These are phyloP conservation scores for Podarcis raffonei DNA, from an alignment of 2,113 vertebrate species.

Conservation along the genomic window DNA sequence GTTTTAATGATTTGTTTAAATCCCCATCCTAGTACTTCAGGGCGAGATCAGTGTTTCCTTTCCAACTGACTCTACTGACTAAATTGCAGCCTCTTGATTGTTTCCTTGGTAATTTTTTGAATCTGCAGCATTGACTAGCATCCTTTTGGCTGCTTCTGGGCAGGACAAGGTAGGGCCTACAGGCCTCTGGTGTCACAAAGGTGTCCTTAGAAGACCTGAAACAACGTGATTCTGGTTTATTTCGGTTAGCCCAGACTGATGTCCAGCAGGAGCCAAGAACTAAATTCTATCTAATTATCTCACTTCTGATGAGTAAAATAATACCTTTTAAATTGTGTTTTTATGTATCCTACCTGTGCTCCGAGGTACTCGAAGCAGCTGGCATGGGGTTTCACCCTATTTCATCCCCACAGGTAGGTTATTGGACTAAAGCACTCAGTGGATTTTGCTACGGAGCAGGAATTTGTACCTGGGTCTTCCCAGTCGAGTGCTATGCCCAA, in stretches of 20 bases:
- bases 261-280: not conserved
- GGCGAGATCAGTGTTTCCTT: not conserved
- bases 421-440: not conserved
- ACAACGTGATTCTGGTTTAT: not conserved
- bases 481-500: not conserved
- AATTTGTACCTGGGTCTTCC: not conserved
- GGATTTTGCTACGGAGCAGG: not conserved
- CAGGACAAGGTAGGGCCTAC: not conserved
- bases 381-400: not conserved
- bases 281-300: not conserved
- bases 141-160: not conserved
- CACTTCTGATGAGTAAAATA: not conserved
- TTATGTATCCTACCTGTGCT: not conserved
- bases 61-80: not conserved
- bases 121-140: not conserved
- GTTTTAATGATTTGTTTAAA: not conserved
- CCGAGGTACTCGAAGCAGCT: not conserved
- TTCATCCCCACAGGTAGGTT: not conserved
- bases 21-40: not conserved
- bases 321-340: too few species aligned
- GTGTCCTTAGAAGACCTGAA: not conserved
- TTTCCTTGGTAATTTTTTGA: not conserved
- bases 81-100: not conserved
- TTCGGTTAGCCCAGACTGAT: not conserved
- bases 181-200: not conserved